Percentiles rank a stretch among this genome's conserved stretches.
Evolutionary conservation across 2,888 invertebrate genomes (phyloP).

Genomic region (Brassicogethes aeneus): DNA sequence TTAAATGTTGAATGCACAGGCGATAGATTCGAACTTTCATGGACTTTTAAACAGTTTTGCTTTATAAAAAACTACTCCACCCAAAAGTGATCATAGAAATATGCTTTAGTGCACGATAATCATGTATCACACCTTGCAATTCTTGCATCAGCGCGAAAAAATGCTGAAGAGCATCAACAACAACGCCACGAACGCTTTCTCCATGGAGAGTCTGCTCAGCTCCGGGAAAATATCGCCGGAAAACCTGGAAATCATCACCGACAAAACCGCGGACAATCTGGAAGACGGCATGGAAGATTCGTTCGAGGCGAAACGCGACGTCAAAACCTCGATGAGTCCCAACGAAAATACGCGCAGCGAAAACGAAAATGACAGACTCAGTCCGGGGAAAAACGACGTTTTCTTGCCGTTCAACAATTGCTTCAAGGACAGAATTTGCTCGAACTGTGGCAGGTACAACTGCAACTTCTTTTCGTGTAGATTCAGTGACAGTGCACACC

Average conservation of each 20-base stretch:
- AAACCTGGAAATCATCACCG: conserved; percentile 21
- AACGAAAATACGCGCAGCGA: no score
- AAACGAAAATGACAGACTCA: conserved; percentile 28
- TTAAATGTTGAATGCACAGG: no score
- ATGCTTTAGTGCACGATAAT: no score
- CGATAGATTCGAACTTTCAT: no score
- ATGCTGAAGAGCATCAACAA: conserved; percentile 37
- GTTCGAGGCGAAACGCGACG: conserved; percentile 16
- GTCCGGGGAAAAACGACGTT: conserved; percentile 30
- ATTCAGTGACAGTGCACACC: conserved; percentile 25
- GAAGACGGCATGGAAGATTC: conserved; percentile 13
- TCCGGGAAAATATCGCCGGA: conserved; percentile 36
- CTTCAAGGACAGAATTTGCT: conserved; percentile 41
- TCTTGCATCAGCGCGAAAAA: conserved; percentile 33
- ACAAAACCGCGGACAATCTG: conserved; percentile 12
- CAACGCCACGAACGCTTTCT: conserved; percentile 36
- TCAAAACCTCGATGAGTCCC: conserved; percentile 17
- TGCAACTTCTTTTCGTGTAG: conserved; percentile 43
- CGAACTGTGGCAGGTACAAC: conserved; percentile 47
- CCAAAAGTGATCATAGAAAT: no score
- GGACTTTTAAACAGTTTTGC: no score
- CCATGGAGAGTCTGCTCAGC: conserved; percentile 38
- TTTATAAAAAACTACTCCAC: no score
- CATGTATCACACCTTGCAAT: conserved; percentile 32
- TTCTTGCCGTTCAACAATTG: conserved; percentile 35